Conservation (phyloP, 2,797 vertebrate genomes). For the Takifugu rubripes region DNA sequence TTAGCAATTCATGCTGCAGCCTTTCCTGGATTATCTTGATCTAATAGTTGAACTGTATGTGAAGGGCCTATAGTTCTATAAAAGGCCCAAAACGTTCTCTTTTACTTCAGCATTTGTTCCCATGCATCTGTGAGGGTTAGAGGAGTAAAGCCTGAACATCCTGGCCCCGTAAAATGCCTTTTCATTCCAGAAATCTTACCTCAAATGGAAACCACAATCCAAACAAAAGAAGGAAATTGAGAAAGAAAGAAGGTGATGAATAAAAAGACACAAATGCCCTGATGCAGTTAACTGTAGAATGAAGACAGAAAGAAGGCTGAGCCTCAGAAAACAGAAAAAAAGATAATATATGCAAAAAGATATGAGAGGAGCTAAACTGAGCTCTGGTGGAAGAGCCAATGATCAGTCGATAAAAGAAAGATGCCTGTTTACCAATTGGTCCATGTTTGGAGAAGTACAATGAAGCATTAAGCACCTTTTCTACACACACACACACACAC, state of each 20-base stretch:
- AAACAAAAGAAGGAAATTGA: conserved; percentile 71
- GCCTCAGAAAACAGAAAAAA: conserved; percentile 38
- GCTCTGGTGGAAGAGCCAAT: conserved; percentile 32
- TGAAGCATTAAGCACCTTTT: not conserved
- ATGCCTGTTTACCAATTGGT: conserved; percentile 27
- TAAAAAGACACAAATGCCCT: conserved; percentile 58
- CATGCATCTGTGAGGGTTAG: conserved; percentile 46
- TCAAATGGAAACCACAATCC: conserved; percentile 74
- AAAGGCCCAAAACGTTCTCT: conserved; percentile 21
- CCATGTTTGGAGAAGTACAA: conserved; percentile 17
- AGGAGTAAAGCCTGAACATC: conserved; percentile 7
- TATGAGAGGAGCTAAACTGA: conserved; percentile 26
- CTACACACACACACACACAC: too few relatives aligned
- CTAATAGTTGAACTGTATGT: conserved; percentile 19
- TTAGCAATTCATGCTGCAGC: conserved; percentile 43
- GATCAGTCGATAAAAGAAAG: conserved; percentile 24
- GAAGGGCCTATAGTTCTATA: conserved; percentile 4
- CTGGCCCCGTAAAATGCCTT: conserved; percentile 35
- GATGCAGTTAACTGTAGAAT: conserved; percentile 47
- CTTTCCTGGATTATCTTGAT: conserved; percentile 15
- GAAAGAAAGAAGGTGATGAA: conserved; percentile 63
- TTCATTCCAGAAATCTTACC: conserved; percentile 73
- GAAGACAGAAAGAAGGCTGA: conserved; percentile 33
- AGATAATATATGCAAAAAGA: conserved; percentile 54
- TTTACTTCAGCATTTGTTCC: not conserved